Evolutionary conservation across 1,140 invertebrate genomes (phyloP).

Genomic region (Calephelis nemesis): DNA sequence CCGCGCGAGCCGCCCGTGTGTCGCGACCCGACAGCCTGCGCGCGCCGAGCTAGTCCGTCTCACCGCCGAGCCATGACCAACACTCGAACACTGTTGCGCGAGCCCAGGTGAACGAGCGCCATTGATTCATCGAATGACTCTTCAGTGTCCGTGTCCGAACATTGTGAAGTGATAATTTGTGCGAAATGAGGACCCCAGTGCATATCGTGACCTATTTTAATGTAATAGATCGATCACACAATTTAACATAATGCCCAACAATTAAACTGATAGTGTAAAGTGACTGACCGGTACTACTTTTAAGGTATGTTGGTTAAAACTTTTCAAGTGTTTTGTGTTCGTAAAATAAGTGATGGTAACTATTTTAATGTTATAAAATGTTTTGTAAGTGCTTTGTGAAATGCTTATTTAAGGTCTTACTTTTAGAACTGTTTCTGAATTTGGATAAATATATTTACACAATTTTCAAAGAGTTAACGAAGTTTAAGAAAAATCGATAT

Average conservation of each 20-base stretch:
- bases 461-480: too few relatives aligned
- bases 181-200: conserved; percentile 41
- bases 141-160: conserved; percentile 26
- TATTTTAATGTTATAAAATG: neutral
- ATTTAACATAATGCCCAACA: conserved; percentile 35
- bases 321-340: conserved; percentile 26
- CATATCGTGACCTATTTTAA: conserved; percentile 54
- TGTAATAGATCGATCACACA: conserved; percentile 43
- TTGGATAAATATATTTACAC: too few relatives aligned
- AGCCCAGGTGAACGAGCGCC: conserved; percentile 35
- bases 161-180: conserved; percentile 43
- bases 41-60: conserved; percentile 28
- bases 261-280: conserved; percentile 32
- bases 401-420: too few relatives aligned
- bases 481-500: too few relatives aligned
- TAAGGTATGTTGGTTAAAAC: conserved; percentile 36
- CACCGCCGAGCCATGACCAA: conserved; percentile 19
- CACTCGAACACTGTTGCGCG: conserved; percentile 43
- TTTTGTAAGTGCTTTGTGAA: neutral
- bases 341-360: conserved; percentile 19
- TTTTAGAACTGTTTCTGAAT: too few relatives aligned
- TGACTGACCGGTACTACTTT: conserved; percentile 29
- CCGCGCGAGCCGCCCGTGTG: conserved; percentile 49
- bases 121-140: conserved; percentile 38
- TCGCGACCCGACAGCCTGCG: conserved; percentile 24